phyloP scores from a whole-genome alignment of 2,888 invertebrate species.

The Rapana venosa region DNA sequence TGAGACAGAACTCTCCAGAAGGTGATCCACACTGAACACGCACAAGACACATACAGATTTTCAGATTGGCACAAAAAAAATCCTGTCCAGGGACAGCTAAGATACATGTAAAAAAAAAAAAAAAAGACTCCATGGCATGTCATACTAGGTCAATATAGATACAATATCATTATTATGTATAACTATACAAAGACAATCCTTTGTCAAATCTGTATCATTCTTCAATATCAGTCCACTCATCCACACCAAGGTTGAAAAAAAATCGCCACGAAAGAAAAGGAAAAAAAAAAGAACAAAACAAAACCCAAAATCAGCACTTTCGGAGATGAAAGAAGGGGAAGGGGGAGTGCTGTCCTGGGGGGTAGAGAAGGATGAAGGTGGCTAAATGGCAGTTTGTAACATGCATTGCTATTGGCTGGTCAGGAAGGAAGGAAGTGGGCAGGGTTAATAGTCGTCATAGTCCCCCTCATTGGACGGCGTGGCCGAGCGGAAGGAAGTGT shows the following conservation, averaged over 20 bases:
- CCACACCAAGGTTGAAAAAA: not conserved
- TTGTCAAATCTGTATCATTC: slow-evolving; percentile 13
- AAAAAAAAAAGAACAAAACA: not conserved
- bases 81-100: slow-evolving; percentile 3
- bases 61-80: not conserved
- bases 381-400: slow-evolving; percentile 26
- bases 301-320: too few species aligned
- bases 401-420: slow-evolving; percentile 25
- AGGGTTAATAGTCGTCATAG: slow-evolving; percentile 37
- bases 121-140: slow-evolving; percentile 5
- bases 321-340: not conserved
- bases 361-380: not conserved
- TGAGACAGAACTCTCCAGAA: slow-evolving; percentile 3
- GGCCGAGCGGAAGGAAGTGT: slow-evolving; percentile 58
- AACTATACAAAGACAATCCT: not conserved
- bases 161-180: slow-evolving; percentile 17
- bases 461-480: slow-evolving; percentile 70
- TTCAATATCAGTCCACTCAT: slow-evolving; percentile 22
- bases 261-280: not conserved
- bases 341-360: not conserved
- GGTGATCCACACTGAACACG: not conserved
- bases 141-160: not conserved
- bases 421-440: slow-evolving; percentile 14
- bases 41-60: not conserved
- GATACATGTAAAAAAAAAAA: not conserved